Evolutionary conservation across 2,888 invertebrate species (phyloP).

Genomic region (Diplolepis rosae): DNA sequence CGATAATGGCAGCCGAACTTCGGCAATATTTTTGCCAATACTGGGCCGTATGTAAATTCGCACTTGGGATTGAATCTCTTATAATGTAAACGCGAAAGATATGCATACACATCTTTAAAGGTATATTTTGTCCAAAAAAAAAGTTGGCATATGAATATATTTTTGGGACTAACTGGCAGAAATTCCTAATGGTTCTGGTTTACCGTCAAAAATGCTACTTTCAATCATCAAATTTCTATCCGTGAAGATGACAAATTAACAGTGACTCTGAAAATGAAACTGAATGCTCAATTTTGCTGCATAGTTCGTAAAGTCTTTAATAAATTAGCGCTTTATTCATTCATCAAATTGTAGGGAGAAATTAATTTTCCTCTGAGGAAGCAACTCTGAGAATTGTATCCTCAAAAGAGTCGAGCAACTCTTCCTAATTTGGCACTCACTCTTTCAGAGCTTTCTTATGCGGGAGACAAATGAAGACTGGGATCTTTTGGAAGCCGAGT

Average conservation of each 20-base stretch:
- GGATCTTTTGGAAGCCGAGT: slow-evolving; percentile 19
- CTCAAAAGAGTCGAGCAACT: slow-evolving; percentile 20
- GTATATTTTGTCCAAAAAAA: too few species aligned
- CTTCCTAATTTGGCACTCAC: slow-evolving; percentile 31
- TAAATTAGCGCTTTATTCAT: slow-evolving; percentile 26
- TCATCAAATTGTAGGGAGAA: slow-evolving; percentile 29
- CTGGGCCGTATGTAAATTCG: too few species aligned
- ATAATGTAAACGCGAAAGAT: too few species aligned
- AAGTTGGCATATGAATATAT: too few species aligned
- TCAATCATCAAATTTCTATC: too few species aligned
- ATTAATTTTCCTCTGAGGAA: slow-evolving; percentile 18
- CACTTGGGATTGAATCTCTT: too few species aligned
- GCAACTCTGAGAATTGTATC: slow-evolving; percentile 7
- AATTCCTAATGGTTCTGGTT: too few species aligned
- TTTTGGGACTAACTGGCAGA: too few species aligned
- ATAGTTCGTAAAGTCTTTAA: slow-evolving; percentile 5
- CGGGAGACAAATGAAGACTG: slow-evolving; percentile 16
- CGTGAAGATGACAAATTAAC: slow-evolving; percentile 17
- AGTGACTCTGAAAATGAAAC: neutral
- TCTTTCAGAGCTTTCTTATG: slow-evolving; percentile 21
- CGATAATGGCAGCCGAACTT: too few species aligned
- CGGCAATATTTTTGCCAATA: too few species aligned
- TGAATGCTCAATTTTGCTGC: slow-evolving; percentile 10
- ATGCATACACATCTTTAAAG: too few species aligned
- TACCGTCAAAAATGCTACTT: too few species aligned